These are phyloP conservation scores for Apostichopus leukothele DNA, from an alignment of 53 echinoderm and acorn worm genomes.

Conservation along the genomic window DNA sequence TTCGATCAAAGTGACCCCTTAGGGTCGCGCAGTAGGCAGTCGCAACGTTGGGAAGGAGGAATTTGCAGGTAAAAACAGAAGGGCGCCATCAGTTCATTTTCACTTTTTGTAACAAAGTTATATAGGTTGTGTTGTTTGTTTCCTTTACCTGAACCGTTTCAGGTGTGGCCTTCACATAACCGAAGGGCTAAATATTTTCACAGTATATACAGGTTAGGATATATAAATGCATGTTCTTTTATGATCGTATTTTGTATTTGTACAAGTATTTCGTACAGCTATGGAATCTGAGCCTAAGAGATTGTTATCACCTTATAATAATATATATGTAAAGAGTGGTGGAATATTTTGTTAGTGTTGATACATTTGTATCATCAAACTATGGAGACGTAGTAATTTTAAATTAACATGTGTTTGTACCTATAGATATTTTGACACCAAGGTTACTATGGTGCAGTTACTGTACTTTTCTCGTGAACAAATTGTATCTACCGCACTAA, in stretches of 20 bases:
- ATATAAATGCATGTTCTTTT: neutral
- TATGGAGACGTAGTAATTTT: too few relatives aligned
- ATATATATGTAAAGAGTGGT: too few relatives aligned
- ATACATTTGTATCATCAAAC: too few relatives aligned
- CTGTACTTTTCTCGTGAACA: too few relatives aligned
- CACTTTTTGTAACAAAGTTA: neutral
- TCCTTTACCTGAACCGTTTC: neutral
- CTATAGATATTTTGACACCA: too few relatives aligned
- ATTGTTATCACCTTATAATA: too few relatives aligned
- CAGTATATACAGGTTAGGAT: neutral
- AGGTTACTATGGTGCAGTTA: too few relatives aligned
- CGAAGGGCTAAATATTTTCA: conserved; percentile 4
- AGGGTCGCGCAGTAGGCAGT: conserved; percentile 9
- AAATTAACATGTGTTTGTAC: too few relatives aligned
- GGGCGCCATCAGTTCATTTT: neutral
- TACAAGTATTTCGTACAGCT: conserved; percentile 3
- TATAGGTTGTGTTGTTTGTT: neutral
- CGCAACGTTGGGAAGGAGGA: neutral
- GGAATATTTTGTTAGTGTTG: too few relatives aligned
- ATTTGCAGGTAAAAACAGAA: neutral
- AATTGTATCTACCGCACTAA: too few relatives aligned
- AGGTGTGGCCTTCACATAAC: neutral
- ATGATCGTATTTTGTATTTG: conserved; percentile 12
- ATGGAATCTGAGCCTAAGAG: too few relatives aligned
- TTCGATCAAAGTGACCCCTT: conserved; percentile 8